Evolutionary conservation across 2,888 invertebrate species (phyloP).

Genomic region (Hymenopus coronatus): DNA sequence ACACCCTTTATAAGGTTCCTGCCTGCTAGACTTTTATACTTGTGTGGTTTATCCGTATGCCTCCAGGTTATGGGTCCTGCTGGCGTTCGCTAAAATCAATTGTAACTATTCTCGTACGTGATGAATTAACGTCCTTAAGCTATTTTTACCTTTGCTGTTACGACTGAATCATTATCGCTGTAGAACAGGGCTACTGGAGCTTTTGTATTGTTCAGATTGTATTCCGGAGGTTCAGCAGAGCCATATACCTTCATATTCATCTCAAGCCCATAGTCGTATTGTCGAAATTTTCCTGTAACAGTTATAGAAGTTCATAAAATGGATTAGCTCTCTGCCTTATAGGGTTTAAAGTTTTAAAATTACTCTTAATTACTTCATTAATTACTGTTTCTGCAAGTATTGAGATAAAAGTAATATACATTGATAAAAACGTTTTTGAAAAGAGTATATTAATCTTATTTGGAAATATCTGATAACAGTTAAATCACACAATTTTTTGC

Average conservation of each 20-base stretch:
- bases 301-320: background rate
- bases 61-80: background rate
- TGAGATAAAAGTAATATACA: too few species aligned
- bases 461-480: too few species aligned
- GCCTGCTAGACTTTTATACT: too few species aligned
- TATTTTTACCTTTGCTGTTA: background rate
- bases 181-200: constrained; percentile 14
- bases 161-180: background rate
- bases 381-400: too few species aligned
- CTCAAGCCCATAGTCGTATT: background rate
- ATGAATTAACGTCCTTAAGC: background rate
- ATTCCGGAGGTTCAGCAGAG: background rate
- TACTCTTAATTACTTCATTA: too few species aligned
- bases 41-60: background rate
- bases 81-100: background rate
- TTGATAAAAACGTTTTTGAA: too few species aligned
- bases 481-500: too few species aligned
- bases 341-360: too few species aligned
- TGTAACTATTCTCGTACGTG: background rate
- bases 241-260: constrained; percentile 1
- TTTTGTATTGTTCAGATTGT: constrained; percentile 2
- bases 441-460: too few species aligned
- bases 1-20: too few species aligned
- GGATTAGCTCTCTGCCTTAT: too few species aligned
- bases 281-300: constrained; percentile 2